These are phyloP conservation scores for Parazoanthus atlanticus DNA, from an alignment of 92 coral and sea anemone genomes.

Conservation along the genomic window DNA sequence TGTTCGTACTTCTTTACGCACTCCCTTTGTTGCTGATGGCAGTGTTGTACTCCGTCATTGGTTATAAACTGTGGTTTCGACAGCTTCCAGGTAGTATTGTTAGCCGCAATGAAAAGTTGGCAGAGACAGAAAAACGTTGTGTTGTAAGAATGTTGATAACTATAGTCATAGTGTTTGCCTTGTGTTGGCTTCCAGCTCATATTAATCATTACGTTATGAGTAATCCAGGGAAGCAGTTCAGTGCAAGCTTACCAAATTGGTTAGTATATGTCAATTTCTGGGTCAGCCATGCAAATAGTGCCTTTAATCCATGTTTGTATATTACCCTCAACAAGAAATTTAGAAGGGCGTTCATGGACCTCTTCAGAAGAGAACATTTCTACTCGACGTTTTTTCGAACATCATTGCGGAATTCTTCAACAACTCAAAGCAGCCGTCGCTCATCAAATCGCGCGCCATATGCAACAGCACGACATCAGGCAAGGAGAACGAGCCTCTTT, in stretches of 20 bases:
- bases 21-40: slow-evolving; percentile 65
- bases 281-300: slow-evolving; percentile 27
- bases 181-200: slow-evolving; percentile 25
- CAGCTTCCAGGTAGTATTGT: slow-evolving; percentile 60
- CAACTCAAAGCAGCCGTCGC: background rate
- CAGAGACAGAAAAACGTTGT: slow-evolving; percentile 13
- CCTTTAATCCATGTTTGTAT: slow-evolving; percentile 25
- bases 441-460: background rate
- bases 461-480: background rate
- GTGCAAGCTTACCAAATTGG: slow-evolving; percentile 1
- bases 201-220: background rate
- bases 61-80: slow-evolving; percentile 71
- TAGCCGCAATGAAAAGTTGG: slow-evolving; percentile 33
- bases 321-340: slow-evolving; percentile 26
- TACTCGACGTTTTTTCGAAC: background rate
- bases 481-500: background rate
- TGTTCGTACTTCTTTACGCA: slow-evolving; percentile 54
- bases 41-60: slow-evolving; percentile 57
- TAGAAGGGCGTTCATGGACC: background rate
- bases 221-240: background rate
- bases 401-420: background rate
- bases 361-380: background rate
- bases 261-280: background rate
- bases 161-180: background rate
- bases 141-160: slow-evolving; percentile 6